Evolutionary conservation across 2,888 invertebrate genomes (phyloP).

Genomic region (Zygothrica quintamaculata): DNA sequence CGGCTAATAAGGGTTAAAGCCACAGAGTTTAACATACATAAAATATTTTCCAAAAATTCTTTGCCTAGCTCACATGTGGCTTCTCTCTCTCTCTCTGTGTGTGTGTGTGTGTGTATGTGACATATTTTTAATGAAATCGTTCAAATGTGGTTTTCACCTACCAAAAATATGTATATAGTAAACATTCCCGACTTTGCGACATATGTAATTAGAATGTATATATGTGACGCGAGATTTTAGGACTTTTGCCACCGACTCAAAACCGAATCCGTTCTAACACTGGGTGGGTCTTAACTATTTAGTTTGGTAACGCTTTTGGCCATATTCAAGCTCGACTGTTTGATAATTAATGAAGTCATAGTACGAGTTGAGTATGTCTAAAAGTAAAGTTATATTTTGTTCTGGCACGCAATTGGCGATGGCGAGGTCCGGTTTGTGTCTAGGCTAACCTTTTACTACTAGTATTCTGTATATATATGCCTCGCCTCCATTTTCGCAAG

Average conservation of each 20-base stretch:
- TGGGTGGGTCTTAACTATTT: constrained; percentile 54
- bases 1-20: constrained; percentile 78
- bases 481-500: constrained; percentile 65
- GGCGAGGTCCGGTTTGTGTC: constrained; percentile 32
- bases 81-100: not conserved
- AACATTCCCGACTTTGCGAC: constrained; percentile 28
- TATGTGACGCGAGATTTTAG: constrained; percentile 56
- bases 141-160: constrained; percentile 64
- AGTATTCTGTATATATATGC: constrained; percentile 39
- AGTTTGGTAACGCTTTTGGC: constrained; percentile 45
- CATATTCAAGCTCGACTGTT: constrained; percentile 61
- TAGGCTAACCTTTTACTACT: constrained; percentile 12
- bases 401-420: constrained; percentile 72
- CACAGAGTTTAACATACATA: constrained; percentile 61
- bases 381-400: constrained; percentile 67
- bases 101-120: constrained; percentile 26
- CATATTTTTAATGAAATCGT: constrained; percentile 70
- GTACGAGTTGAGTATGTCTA: constrained; percentile 61
- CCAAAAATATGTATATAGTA: constrained; percentile 14
- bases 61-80: constrained; percentile 31
- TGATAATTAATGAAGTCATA: constrained; percentile 82
- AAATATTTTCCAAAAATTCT: constrained; percentile 44
- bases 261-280: too few species aligned
- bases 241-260: not conserved
- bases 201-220: constrained; percentile 76